Base-by-base conservation (phyloP, 2,888 invertebrate genomes). In the Branchipolynoe longqiensis region DNA sequence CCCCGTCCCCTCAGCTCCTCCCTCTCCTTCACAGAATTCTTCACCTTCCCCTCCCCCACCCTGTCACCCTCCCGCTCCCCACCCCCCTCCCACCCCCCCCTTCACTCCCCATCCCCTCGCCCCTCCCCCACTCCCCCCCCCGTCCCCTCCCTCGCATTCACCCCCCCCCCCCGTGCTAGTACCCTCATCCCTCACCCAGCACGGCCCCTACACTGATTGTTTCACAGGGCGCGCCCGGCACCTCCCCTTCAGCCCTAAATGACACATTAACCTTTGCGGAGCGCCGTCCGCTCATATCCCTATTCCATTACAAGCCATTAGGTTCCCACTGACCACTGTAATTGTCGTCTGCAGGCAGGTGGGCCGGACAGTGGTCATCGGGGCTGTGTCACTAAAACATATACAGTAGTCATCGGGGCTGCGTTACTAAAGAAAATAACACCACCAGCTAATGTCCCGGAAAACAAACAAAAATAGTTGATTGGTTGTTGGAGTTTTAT, bases 221-320 rank as follows among this genome's bases (percentile, higher is more conserved):
- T 31, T 78, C 48, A 78, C 54, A 48, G 48, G 18, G 31, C 54
- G 14, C 8, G 41, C 48, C 25, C 18, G 31, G 31, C 18, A 28
- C n/a, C 78, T 78, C 54, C 41, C 48, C 41, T 41, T 28, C 28
- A 25, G 48, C 28, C 31, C 33, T 41, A 54, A 41, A 31, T 48
- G 78, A 12, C 12, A 14, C 78, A 78, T 78, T 78, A 78, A 78
- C 78, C 78, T 78, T 78, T 78, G 48, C 31, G 25, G n/a, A 0
- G 2, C 28, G 8, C 41, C n/a, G 78, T n/a, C 78, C 54, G 41
- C 78, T 78, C 78, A 78, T 78, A 78, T 78, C 78, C 78, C 48
- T 78, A 41, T 78, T 78, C 78, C 78, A 78, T 78, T 78, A 78
- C 78, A 18, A 33, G 31, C 54, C 78, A 78, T 78, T 78, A 78